These are phyloP conservation scores for Sesamia nonagrioides DNA, from an alignment of 1,140 invertebrate genomes.

Conservation along the genomic window DNA sequence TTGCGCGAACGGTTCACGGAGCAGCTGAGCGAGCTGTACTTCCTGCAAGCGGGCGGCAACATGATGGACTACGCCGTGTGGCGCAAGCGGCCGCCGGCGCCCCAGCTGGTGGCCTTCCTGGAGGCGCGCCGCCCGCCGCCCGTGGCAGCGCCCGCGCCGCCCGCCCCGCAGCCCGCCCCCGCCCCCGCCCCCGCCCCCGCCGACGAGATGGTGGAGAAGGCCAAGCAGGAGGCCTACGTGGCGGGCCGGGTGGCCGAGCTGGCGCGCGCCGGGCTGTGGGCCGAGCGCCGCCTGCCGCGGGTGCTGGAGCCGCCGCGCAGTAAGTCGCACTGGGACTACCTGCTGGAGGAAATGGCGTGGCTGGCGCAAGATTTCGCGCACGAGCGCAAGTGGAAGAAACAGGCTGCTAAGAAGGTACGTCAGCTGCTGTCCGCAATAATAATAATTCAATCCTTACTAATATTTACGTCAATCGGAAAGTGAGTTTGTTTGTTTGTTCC, in stretches of 20 bases:
- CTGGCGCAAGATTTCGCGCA: slow-evolving; percentile 98
- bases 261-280: slow-evolving; percentile 97
- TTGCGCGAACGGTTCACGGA: slow-evolving; percentile 90
- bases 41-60: slow-evolving; percentile 94
- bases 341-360: slow-evolving; percentile 99
- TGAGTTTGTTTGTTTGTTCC: no score
- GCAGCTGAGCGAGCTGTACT: slow-evolving; percentile 94
- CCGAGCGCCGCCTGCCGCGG: slow-evolving; percentile 96
- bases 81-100: slow-evolving; percentile 92
- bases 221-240: slow-evolving; percentile 97
- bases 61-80: slow-evolving; percentile 95
- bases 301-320: slow-evolving; percentile 95
- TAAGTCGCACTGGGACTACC: slow-evolving; percentile 99
- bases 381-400: slow-evolving; percentile 99
- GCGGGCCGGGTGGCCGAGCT: slow-evolving; percentile 96
- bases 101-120: slow-evolving; percentile 92
- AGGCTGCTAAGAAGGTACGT: slow-evolving; percentile 95
- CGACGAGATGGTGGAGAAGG: slow-evolving; percentile 78
- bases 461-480: no score
- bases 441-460: no score
- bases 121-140: slow-evolving; percentile 90
- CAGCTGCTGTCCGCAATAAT: no score
- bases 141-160: slow-evolving; percentile 56
- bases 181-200: slow-evolving; percentile 74
- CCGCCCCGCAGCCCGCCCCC: slow-evolving; percentile 64